These are phyloP conservation scores for Pecten maximus DNA, from an alignment of 2,888 invertebrate genomes.

Conservation along the genomic window DNA sequence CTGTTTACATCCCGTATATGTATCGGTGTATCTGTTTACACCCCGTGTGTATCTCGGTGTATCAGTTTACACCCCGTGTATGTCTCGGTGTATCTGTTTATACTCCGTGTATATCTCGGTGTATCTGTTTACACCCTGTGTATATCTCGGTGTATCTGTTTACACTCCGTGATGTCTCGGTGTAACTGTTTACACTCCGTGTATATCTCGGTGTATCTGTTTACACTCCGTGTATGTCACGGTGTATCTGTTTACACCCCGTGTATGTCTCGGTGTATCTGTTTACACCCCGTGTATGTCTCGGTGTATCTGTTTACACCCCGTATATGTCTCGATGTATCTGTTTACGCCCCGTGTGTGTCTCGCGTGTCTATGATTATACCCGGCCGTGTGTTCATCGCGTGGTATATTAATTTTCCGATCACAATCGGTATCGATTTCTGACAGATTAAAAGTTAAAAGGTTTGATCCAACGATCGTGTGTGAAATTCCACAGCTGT, in stretches of 20 bases:
- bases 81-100: not conserved
- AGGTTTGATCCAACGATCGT: not conserved
- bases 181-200: not conserved
- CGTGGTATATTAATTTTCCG: not conserved
- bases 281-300: too few relatives aligned
- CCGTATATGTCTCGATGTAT: not conserved
- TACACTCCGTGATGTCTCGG: too few relatives aligned
- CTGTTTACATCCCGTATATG: not conserved
- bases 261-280: not conserved
- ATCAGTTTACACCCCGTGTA: not conserved
- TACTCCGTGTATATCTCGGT: not conserved
- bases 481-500: constrained; percentile 7
- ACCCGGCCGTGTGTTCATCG: not conserved
- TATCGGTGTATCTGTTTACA: too few relatives aligned
- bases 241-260: not conserved
- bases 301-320: not conserved
- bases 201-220: not conserved
- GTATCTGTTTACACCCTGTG: not conserved
- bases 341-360: not conserved
- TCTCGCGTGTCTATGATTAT: not conserved
- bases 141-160: not conserved
- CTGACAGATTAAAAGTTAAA: not conserved
- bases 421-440: not conserved
- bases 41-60: too few relatives aligned
- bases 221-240: not conserved